Evolutionary conservation across 23 tunicate genomes (phyloP).

Genomic region (Diplosoma virens): DNA sequence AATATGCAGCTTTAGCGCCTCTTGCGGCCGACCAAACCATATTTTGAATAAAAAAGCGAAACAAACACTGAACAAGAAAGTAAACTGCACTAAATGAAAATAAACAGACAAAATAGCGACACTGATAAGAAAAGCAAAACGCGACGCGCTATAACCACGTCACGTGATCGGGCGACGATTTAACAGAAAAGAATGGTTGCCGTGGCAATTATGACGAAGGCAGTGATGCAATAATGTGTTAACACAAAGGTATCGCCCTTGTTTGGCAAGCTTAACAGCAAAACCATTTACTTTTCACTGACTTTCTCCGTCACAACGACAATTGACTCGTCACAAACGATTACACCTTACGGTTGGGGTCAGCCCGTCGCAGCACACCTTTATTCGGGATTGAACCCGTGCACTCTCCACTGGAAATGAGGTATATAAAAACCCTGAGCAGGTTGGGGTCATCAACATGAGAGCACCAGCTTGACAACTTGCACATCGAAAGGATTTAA

Average conservation of each 20-base stretch:
- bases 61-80: conserved; percentile 7
- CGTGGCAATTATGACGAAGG: conserved; percentile 14
- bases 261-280: conserved; percentile 10
- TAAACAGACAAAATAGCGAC: not conserved
- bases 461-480: conserved; percentile 13
- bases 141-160: not conserved
- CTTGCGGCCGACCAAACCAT: not conserved
- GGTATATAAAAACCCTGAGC: not conserved
- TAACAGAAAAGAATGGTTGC: not conserved
- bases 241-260: not conserved
- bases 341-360: not conserved
- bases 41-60: conserved; percentile 29
- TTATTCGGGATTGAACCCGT: not conserved
- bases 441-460: not conserved
- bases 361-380: conserved; percentile 10
- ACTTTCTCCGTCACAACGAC: conserved; percentile 20
- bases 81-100: not conserved
- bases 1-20: no score
- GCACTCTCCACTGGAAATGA: not conserved
- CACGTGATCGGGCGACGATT: not conserved
- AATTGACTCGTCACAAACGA: conserved; percentile 1
- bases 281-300: not conserved
- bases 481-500: conserved; percentile 30
- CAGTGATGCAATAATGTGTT: conserved; percentile 14
- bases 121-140: not conserved